Base-by-base conservation (phyloP, 2,113 vertebrate species). In the Platichthys stellatus region DNA sequence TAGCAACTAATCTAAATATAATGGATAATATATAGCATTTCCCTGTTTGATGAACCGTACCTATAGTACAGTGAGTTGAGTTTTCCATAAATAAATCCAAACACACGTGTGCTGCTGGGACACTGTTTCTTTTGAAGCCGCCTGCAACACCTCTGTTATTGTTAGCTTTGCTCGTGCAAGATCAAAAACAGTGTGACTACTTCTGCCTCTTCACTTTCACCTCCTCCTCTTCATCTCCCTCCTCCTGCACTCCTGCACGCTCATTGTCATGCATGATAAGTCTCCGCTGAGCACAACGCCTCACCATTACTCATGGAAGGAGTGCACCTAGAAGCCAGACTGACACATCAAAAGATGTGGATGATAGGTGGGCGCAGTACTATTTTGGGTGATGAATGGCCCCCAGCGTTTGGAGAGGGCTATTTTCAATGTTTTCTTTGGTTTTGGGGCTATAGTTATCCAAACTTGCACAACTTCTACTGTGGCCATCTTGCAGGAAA, bases 291-390 rank as follows among this genome's bases (percentile, higher is more conserved):
- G 86, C 86, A 72, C 82, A 83, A 84, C 83, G 76, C 75, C 87
- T 89, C 86, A 80, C 88, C 89, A 89, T 90, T 89, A 92, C 89
- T 92, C 86, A 91, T 81, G 63, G 72, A 31, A 45, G 75, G 82
- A 89, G 76, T 56, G 68, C 74, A 86, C 81, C 86, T 89, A 76
- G 63, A 64, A 88, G 84, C 69, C 76, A 76, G 82, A 86, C 75
- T 85, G 88, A 86, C 89, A 85, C 81, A 91, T 90, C 87, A 91
- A 89, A 85, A 91, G 88, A 86, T 83, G 82, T 62, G 72, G 83
- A 88, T 88, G 88, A 91, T 87, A 88, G 82, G 83, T 63, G 70
- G 83, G 43, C 67, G 49, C 61, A 21, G 82, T 51, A 57, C 71
- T 72, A 45, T 45, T 63, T 23, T 17, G 59, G 54, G 58, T 89